These are phyloP conservation scores for Matsumurasca onukii DNA, from an alignment of 1,140 invertebrate species.

Conservation along the genomic window DNA sequence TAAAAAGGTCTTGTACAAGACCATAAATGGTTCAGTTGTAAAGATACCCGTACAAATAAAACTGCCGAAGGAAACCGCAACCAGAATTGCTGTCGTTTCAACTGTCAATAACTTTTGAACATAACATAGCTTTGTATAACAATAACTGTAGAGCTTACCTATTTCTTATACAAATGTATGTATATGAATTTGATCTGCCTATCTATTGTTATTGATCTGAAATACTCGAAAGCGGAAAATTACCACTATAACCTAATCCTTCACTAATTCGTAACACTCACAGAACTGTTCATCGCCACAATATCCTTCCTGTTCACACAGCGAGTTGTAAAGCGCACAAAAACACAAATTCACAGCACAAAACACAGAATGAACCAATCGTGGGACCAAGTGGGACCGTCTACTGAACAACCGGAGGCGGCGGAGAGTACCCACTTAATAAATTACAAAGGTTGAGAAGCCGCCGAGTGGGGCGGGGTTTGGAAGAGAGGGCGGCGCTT, in stretches of 20 bases:
- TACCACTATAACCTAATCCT: no score
- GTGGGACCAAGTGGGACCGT: not conserved
- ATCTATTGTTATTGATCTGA: no score
- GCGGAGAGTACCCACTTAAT: constrained; percentile 27
- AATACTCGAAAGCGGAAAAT: no score
- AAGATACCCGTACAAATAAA: constrained; percentile 24
- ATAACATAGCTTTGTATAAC: no score
- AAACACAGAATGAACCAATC: not conserved
- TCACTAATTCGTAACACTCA: no score
- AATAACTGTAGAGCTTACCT: no score
- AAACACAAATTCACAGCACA: not conserved
- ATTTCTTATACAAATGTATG: no score
- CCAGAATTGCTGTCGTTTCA: not conserved
- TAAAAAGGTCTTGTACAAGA: constrained; percentile 7
- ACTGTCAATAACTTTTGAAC: no score
- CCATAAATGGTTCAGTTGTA: constrained; percentile 16
- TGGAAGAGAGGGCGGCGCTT: constrained; percentile 4
- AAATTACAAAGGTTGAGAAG: constrained; percentile 15
- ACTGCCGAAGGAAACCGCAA: not conserved
- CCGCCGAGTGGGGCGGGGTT: not conserved
- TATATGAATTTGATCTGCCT: no score
- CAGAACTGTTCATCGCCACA: no score
- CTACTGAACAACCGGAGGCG: not conserved
- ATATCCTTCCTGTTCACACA: no score
- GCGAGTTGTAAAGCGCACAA: no score